phyloP scores from a whole-genome alignment of 2,797 vertebrate genomes.

The Yasuhikotakia modesta region DNA sequence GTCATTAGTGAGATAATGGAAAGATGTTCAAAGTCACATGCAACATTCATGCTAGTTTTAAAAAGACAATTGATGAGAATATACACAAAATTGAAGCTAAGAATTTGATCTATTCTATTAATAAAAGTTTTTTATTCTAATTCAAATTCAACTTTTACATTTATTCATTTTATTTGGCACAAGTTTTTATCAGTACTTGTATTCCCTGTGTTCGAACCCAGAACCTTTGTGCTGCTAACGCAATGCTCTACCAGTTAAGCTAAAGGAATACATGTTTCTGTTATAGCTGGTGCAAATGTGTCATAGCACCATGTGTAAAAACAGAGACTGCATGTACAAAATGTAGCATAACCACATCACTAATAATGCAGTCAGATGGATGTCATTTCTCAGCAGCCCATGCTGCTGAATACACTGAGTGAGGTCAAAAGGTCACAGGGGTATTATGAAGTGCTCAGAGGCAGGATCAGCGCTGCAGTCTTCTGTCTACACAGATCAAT shows the following conservation, averaged over 20 bases:
- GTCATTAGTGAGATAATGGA: conserved; percentile 5
- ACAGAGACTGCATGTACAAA: background rate
- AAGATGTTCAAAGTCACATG: background rate
- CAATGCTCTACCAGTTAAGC: too few species aligned
- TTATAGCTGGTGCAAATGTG: background rate
- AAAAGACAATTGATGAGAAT: too few species aligned
- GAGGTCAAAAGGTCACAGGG: conserved; percentile 43
- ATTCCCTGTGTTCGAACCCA: too few species aligned
- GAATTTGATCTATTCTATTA: too few species aligned
- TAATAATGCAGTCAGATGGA: conserved; percentile 31
- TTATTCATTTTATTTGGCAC: too few species aligned
- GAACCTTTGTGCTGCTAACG: too few species aligned
- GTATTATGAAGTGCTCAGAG: conserved; percentile 38
- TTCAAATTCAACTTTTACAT: background rate
- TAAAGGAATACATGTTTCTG: too few species aligned
- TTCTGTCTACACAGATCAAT: conserved; percentile 50
- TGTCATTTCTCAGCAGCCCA: conserved; percentile 27
- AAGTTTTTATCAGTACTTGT: too few species aligned
- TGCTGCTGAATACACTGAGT: conserved; percentile 37
- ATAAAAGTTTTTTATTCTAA: background rate
- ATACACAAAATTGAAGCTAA: too few species aligned
- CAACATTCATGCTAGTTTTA: too few species aligned
- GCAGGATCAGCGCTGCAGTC: conserved; percentile 27
- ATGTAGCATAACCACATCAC: background rate
- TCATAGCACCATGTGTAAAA: background rate